These are phyloP conservation scores for Sibirionetta formosa DNA, from an alignment of 2,797 vertebrate species.

Conservation along the genomic window DNA sequence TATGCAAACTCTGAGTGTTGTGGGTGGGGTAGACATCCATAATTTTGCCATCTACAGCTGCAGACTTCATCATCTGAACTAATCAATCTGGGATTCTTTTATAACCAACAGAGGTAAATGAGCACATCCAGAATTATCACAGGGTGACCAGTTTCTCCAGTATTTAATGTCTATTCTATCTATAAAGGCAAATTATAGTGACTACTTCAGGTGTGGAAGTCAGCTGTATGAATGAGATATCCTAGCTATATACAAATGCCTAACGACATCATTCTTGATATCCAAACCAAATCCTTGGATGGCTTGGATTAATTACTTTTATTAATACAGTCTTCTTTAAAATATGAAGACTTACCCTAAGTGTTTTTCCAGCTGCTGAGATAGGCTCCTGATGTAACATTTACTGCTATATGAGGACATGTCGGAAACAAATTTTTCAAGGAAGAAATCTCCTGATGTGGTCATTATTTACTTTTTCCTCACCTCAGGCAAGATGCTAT, in stretches of 20 bases:
- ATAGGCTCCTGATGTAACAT: background rate
- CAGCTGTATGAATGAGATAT: background rate
- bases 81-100: background rate
- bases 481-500: background rate
- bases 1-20: background rate
- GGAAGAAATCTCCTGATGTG: background rate
- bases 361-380: background rate
- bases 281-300: background rate
- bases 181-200: background rate
- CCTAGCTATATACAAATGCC: background rate
- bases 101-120: fast-evolving
- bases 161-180: background rate
- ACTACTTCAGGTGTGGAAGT: background rate
- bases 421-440: background rate
- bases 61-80: background rate
- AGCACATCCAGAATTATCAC: background rate
- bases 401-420: background rate
- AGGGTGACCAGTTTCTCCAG: background rate
- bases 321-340: background rate
- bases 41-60: background rate
- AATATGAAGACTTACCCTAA: background rate
- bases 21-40: background rate
- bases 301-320: background rate
- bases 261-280: background rate
- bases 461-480: background rate